These are phyloP conservation scores for Zaprionus ghesquierei DNA, from an alignment of 1,140 invertebrate genomes.

Conservation along the genomic window DNA sequence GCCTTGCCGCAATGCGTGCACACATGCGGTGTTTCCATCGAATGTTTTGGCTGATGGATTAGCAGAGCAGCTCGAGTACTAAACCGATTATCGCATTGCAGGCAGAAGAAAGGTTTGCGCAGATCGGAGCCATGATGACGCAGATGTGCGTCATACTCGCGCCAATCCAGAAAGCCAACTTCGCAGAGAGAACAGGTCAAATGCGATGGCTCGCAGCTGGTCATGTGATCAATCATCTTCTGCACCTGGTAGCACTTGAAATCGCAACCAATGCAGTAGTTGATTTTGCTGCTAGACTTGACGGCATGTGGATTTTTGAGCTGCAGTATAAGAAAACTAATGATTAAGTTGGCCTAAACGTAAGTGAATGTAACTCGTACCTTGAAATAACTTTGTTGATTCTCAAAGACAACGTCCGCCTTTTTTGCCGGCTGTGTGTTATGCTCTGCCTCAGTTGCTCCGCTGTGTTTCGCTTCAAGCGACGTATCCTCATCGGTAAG, in stretches of 20 bases:
- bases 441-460: constrained; percentile 17
- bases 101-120: constrained; percentile 84
- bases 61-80: constrained; percentile 84
- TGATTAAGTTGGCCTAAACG: background rate
- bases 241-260: constrained; percentile 82
- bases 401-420: constrained; percentile 65
- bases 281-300: constrained; percentile 76
- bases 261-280: constrained; percentile 81
- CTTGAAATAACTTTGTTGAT: constrained; percentile 73
- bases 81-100: constrained; percentile 84
- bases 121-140: constrained; percentile 83
- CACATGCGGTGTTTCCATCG: constrained; percentile 84
- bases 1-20: constrained; percentile 85
- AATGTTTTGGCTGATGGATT: constrained; percentile 85
- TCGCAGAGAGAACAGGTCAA: constrained; percentile 84
- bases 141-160: constrained; percentile 83
- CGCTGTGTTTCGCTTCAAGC: constrained; percentile 4
- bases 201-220: constrained; percentile 83
- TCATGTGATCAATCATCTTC: constrained; percentile 82
- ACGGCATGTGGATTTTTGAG: constrained; percentile 63
- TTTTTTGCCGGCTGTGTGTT: constrained; percentile 26
- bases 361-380: background rate
- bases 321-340: constrained; percentile 17
- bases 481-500: constrained; percentile 20
- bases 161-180: constrained; percentile 81